Base-by-base conservation (phyloP, 2,888 invertebrate species). In the Aspidapion aeneum region DNA sequence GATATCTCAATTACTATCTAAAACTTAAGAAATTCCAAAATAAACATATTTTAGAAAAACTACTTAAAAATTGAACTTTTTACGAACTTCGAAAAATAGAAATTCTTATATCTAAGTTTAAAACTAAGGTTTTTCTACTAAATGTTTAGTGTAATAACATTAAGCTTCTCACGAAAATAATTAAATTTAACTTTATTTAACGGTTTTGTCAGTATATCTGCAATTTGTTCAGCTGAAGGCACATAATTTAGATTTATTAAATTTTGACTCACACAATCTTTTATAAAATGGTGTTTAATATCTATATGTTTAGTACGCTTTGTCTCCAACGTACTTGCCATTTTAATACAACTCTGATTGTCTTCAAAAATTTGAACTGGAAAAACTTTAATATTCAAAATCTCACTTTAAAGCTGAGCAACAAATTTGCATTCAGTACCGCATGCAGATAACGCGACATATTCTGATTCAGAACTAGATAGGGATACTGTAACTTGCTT, bases 401-500 rank as follows among this genome's bases (percentile, higher is more conserved):
- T 56, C 60, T 70, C 66, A 21, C 22, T 51, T 21, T 67, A 61
- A 19, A 70, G 21, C 51, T 70, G 63, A 9, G 20, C 62, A 16
- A 69, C n/a, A 66, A 69, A 70, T 18, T 68, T 19, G 61, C 62
- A 54, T 58, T 71, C 69, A 55, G 63, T 65, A 19, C 66, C 59
- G 57, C 66, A 69, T 17, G 48, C 55, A n/a, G 70, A 66, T 2
- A 69, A 35, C 1, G 69, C 67, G 17, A 69, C 22, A 62, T 71
- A 71, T 63, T 69, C 67, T n/a, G 69, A 55, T 63, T 71, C 68
- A 21, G 64, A 56, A 62, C 68, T 69, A 22, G 68, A 67, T 19
- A 69, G 49, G 48, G 67, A 21, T 5, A 68, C 68, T 17, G 61
- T 61, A 21, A 2, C 52, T 62, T 69, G 70, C 57, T 69, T 70